Percentiles rank a stretch among this genome's conserved stretches.
phyloP scores from a whole-genome alignment of 2,797 vertebrate genomes.

The Hephaestus fuliginosus region DNA sequence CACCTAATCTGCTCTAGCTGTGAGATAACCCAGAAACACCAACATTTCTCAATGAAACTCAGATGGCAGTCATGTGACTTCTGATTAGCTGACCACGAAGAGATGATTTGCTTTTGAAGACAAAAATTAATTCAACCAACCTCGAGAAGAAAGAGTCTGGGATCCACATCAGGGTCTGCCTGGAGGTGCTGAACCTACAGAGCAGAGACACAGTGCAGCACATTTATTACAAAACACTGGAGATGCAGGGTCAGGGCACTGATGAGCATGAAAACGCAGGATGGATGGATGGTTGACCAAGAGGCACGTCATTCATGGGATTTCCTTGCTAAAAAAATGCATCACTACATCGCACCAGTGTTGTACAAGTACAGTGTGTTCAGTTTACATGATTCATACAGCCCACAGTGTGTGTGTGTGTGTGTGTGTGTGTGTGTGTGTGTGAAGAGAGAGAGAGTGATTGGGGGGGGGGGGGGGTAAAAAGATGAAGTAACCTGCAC shows the following conservation, averaged over 20 bases:
- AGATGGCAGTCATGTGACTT: not conserved
- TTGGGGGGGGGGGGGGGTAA: not conserved
- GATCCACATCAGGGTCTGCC: slow-evolving; percentile 99
- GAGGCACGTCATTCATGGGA: not conserved
- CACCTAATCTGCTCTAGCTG: not conserved
- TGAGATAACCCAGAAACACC: not conserved
- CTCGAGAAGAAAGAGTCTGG: slow-evolving; percentile 99
- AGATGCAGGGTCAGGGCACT: not conserved
- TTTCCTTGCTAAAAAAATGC: not conserved
- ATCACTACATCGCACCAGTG: not conserved
- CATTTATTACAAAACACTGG: slow-evolving; percentile 14
- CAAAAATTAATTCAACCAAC: slow-evolving; percentile 79
- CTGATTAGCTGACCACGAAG: not conserved
- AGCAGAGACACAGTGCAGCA: slow-evolving; percentile 25
- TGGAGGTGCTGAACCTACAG: slow-evolving; percentile 96
- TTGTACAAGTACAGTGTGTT: slow-evolving; percentile 9
- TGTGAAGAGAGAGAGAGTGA: not conserved
- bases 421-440: slow-evolving; percentile 7
- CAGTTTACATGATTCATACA: not conserved
- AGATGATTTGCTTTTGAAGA: slow-evolving; percentile 3
- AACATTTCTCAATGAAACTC: not conserved
- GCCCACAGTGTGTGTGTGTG: not conserved
- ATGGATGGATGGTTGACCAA: not conserved
- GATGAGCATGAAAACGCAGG: not conserved
- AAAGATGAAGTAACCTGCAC: slow-evolving; percentile 21